Conservation (phyloP, 2,888 invertebrate species). For the Drosophila mayaguana region DNA sequence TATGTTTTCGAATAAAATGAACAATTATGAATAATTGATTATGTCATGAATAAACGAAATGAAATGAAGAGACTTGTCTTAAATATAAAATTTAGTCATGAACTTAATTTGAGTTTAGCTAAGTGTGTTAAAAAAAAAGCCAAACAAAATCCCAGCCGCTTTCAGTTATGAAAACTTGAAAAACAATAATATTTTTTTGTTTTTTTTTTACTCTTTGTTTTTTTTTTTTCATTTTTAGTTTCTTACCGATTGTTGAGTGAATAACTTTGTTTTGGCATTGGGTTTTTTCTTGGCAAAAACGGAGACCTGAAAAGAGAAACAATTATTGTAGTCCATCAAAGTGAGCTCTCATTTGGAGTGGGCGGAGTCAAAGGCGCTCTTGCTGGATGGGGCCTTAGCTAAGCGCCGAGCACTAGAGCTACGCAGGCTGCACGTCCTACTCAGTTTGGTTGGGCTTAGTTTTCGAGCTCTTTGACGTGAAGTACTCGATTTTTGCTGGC, state of each 20-base stretch:
- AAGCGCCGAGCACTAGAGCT: slow-evolving; percentile 11
- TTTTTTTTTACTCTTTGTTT: too few species aligned
- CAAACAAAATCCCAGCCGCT: neutral
- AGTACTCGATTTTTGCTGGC: slow-evolving; percentile 51
- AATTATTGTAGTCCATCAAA: slow-evolving; percentile 28
- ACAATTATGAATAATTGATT: neutral
- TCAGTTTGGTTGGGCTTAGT: slow-evolving; percentile 35
- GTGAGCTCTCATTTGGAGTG: slow-evolving; percentile 10
- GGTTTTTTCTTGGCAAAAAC: neutral
- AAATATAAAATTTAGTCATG: neutral
- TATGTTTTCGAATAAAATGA: neutral
- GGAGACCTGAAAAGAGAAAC: slow-evolving; percentile 36
- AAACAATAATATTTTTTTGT: too few species aligned
- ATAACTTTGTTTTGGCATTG: neutral
- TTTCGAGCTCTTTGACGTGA: slow-evolving; percentile 50
- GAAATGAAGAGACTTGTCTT: neutral
- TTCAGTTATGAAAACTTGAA: neutral
- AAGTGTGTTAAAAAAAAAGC: neutral
- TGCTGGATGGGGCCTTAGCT: slow-evolving; percentile 3
- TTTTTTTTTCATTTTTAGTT: neutral
- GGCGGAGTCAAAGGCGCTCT: slow-evolving; percentile 17
- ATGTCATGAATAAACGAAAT: neutral
- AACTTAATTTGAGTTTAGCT: neutral
- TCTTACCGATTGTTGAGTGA: neutral
- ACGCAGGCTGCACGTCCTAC: slow-evolving; percentile 32